phyloP scores from a whole-genome alignment of 2,888 invertebrate genomes.

The Priapulus caudatus region DNA sequence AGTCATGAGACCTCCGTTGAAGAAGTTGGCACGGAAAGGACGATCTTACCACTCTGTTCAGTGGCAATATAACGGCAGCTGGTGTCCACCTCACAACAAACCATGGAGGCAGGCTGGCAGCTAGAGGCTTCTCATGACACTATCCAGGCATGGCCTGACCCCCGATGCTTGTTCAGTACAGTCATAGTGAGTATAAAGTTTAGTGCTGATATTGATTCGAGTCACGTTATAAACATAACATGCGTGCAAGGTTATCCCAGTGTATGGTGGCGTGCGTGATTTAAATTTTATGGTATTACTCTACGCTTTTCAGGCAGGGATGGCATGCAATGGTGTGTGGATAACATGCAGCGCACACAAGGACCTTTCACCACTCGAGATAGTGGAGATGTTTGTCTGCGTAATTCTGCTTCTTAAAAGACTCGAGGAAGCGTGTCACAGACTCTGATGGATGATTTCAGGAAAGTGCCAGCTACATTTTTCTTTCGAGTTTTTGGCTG shows the following conservation, averaged over 20 bases:
- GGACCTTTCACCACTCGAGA: constrained; percentile 80
- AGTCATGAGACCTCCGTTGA: constrained; percentile 73
- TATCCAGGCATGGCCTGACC: constrained; percentile 84
- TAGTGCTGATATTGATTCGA: neutral
- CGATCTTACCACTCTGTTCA: constrained; percentile 84
- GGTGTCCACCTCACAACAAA: constrained; percentile 81
- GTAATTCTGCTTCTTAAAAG: constrained; percentile 95
- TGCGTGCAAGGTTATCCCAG: too few relatives aligned
- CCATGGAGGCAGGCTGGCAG: constrained; percentile 96
- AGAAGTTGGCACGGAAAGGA: constrained; percentile 93
- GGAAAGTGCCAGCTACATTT: constrained; percentile 84
- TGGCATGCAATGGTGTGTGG: constrained; percentile 85
- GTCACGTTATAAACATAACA: too few relatives aligned
- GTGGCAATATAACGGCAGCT: constrained; percentile 89
- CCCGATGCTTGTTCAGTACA: constrained; percentile 87
- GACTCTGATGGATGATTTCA: constrained; percentile 85
- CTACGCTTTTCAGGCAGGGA: constrained; percentile 64
- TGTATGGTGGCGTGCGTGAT: too few relatives aligned
- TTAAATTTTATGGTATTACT: too few relatives aligned
- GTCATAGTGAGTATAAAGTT: constrained; percentile 69
- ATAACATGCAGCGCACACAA: constrained; percentile 88
- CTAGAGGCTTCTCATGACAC: constrained; percentile 87
- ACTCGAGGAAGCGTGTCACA: constrained; percentile 91
- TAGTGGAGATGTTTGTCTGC: constrained; percentile 96
- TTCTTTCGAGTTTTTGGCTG: constrained; percentile 81